Evolutionary conservation across 2,888 invertebrate genomes (phyloP), one percentile per base, ranked within the genome.

Genomic region (Stenichneumon culpator): DNA sequence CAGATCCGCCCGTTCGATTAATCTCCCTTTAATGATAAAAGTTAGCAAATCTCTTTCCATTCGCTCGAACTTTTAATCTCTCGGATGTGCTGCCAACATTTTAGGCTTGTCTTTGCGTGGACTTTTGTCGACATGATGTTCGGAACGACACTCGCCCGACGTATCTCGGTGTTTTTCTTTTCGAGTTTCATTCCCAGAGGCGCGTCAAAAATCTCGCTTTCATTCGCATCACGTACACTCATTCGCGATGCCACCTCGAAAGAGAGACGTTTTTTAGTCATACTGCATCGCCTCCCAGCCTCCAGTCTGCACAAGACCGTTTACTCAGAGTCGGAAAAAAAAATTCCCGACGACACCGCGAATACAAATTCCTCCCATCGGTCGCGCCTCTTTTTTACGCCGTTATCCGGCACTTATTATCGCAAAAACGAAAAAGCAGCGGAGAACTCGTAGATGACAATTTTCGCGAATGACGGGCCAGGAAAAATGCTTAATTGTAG

Each of bases 211-310:
- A 47, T 77, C 19, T 67, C 39, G 67, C 7, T 3, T 67, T 9
- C 11, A 54, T 67, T 67, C 77, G 50, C 36, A 39, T 77, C 67
- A 77, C 77, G 67, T 77, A 67, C 50, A 50, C 36, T 52, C 36
- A 52, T 25, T 36, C 50, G 50, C 75, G 32, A 32, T 32, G 36
- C 65, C 11, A 52, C 19, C 50, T 44, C 36, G 19, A 32, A 14
- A 44, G 65, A 39, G 0, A 67, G 3, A 39, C 28, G 11, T 19
- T 65, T 65, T 65, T 52, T 50, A 32, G 50, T 65, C 22, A 32
- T 36, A 11, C 50, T 6, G 25, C 32, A 5, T 22, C 22, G n/a
- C 11, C 22, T 47, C 50, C 36, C 44, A n/a, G 32, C 44, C n/a
- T 11, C 16, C 14, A 63, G 14, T 63, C 50, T 47, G 19, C 50